Conservation (phyloP, 2,888 invertebrate species). For the Sarcophaga subvicina region DNA sequence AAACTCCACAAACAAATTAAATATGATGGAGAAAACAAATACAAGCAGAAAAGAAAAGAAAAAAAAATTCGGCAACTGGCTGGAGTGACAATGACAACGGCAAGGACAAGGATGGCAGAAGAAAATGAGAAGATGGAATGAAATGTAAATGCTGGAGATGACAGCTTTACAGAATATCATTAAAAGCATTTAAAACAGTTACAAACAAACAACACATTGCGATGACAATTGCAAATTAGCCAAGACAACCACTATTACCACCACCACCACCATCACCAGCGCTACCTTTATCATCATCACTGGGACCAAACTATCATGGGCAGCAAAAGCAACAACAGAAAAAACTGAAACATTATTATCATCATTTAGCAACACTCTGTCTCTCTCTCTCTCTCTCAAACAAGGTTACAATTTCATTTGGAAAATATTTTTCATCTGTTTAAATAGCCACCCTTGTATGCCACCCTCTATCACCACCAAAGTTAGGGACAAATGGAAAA, state of each 20-base stretch:
- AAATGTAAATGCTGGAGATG: conserved; percentile 45
- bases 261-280: conserved; percentile 35
- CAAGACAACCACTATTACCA: conserved; percentile 61
- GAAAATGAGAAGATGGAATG: not conserved
- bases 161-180: conserved; percentile 59
- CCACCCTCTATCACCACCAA: no score
- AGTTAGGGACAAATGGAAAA: not conserved
- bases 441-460: conserved; percentile 7
- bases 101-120: not conserved
- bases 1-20: conserved; percentile 29
- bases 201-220: conserved; percentile 52
- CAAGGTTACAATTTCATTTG: not conserved
- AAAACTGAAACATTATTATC: not conserved
- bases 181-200: conserved; percentile 38
- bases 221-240: conserved; percentile 67
- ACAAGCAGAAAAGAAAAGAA: not conserved
- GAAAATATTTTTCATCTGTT: no score
- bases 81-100: not conserved
- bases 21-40: not conserved
- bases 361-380: not conserved
- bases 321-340: not conserved
- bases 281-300: not conserved
- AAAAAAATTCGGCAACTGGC: not conserved
- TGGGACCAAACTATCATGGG: not conserved
- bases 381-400: not conserved